Conservation (phyloP, 2,113 vertebrate genomes). For the Tupaia tana region DNA sequence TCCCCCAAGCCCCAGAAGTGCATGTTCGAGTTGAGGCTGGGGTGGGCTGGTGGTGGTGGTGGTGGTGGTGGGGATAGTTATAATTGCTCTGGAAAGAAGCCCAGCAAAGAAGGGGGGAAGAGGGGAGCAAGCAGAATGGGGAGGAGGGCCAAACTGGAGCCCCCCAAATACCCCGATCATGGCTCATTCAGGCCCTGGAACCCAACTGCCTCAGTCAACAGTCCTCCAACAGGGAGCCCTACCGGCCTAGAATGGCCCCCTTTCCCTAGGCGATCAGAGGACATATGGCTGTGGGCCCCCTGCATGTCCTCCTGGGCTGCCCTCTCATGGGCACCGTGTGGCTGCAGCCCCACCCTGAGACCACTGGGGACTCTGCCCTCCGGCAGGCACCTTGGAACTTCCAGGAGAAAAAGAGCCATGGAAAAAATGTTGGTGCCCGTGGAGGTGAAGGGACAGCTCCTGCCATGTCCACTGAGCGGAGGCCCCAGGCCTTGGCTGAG, state of each 20-base stretch:
- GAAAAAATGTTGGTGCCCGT: neutral
- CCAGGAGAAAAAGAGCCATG: neutral
- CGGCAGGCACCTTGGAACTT: neutral
- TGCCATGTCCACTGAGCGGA: neutral
- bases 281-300: no score
- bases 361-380: no score
- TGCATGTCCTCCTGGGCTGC: no score
- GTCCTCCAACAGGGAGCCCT: neutral
- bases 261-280: neutral
- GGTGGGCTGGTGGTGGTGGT: no score
- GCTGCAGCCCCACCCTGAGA: neutral
- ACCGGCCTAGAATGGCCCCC: neutral
- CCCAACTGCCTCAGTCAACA: neutral
- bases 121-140: neutral
- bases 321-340: neutral
- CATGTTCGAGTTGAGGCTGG: neutral
- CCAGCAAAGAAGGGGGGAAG: neutral
- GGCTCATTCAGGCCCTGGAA: neutral
- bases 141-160: no score
- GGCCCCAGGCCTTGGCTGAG: neutral
- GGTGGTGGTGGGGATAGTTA: no score
- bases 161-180: no score
- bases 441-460: neutral
- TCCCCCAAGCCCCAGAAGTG: no score
- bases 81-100: neutral